Evolutionary conservation across 2,888 invertebrate genomes (phyloP), one percentile per base, ranked within the genome.

Genomic region (Podotricha telesiphe): DNA sequence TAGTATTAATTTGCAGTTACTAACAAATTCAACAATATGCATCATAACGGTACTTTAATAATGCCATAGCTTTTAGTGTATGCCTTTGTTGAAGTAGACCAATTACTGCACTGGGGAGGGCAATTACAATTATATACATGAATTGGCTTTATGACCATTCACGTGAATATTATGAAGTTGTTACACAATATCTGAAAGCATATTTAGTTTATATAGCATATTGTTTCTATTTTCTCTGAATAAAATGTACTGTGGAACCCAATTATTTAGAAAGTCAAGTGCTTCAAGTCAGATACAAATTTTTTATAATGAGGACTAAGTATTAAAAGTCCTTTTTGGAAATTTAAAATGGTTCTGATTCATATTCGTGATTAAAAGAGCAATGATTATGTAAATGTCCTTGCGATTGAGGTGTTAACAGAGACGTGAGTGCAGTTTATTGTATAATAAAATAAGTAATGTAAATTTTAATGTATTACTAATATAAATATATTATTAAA

Each of bases 81-180:
- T 34, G 34, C 62, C 34, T 62, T 62, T 62, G 62, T 62, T 48
- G 34, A 48, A 62, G 59, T 45, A 22, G 42, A 48, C 47, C 47
- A 62, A 48, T 62, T 62, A 48, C 48, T 34, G 62, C 28, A 47
- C 58, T 45, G 58, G 42, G 45, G 48, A 62, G 17, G 47, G 48
- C 61, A 62, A 62, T 62, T 62, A 62, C 62, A 62, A 62, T 62
- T 62, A 48, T 48, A 62, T 62, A 48, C 47, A 47, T 48, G 62
- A 62, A 62, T 47, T 62, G 47, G 47, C 62, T 62, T 62, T 62
- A 62, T 62, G 62, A 10, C 47, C 62, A 28, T 37, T 62, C 47
- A 62, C 15, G 48, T 62, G 59, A n/a, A 62, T 48, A 48, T 62
- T 48, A 62, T 62, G 13, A 62, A 62, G 62, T 62, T 62, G 37